phyloP scores from a whole-genome alignment of 2,888 invertebrate genomes.

The Drosophila ustulata region DNA sequence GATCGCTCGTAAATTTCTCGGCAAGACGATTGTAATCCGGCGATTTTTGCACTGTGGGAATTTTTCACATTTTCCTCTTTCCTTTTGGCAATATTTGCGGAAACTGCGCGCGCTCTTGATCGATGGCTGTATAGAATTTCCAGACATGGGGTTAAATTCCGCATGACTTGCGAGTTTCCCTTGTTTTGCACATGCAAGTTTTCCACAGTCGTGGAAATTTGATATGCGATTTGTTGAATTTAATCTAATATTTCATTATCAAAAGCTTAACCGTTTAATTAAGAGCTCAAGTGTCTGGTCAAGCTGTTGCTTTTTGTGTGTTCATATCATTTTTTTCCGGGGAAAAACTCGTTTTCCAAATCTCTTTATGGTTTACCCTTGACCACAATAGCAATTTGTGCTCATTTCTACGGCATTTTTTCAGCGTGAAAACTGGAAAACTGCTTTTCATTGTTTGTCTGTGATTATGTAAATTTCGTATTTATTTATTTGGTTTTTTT shows the following conservation, averaged over 20 bases:
- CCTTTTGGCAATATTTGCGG: conserved; percentile 46
- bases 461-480: conserved; percentile 50
- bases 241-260: background rate
- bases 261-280: conserved; percentile 52
- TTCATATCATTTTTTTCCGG: conserved; percentile 31
- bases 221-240: conserved; percentile 22
- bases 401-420: conserved; percentile 22
- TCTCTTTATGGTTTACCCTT: conserved; percentile 40
- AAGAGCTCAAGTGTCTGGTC: conserved; percentile 22
- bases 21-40: conserved; percentile 48
- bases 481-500: conserved; percentile 30
- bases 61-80: conserved; percentile 37
- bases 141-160: conserved; percentile 45
- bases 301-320: conserved; percentile 35
- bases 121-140: conserved; percentile 69
- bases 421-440: conserved; percentile 37
- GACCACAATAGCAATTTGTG: conserved; percentile 47
- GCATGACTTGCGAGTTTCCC: conserved; percentile 17
- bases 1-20: conserved; percentile 80
- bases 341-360: conserved; percentile 61
- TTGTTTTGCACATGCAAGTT: conserved; percentile 22
- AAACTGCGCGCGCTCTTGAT: conserved; percentile 59
- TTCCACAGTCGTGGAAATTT: conserved; percentile 31
- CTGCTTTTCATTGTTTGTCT: conserved; percentile 33
- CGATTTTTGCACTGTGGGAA: conserved; percentile 77